phyloP scores from a whole-genome alignment of 2,113 vertebrate genomes.

The Myxocyprinus asiaticus region DNA sequence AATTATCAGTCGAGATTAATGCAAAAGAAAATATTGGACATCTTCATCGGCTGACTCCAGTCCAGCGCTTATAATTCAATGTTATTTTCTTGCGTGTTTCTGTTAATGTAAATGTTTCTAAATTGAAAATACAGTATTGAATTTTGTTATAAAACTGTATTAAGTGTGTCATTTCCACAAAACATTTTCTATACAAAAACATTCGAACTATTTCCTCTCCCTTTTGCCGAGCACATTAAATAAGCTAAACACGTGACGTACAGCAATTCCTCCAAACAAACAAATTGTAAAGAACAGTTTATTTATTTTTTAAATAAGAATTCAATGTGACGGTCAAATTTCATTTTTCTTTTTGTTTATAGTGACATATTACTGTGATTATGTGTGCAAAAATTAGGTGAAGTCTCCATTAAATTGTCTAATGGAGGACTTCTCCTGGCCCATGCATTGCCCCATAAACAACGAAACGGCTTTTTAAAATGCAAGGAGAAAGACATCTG shows the following conservation, averaged over 20 bases:
- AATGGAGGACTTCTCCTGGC: constrained; percentile 81
- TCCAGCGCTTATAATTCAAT: constrained; percentile 86
- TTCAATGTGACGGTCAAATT: no score
- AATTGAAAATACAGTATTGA: constrained; percentile 92
- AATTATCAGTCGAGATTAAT: constrained; percentile 84
- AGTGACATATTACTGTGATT: no score
- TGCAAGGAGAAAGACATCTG: constrained; percentile 69
- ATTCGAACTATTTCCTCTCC: neutral
- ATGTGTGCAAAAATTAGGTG: constrained; percentile 73
- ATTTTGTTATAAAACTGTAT: constrained; percentile 86
- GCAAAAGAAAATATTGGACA: constrained; percentile 82
- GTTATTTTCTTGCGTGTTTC: constrained; percentile 89
- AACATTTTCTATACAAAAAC: neutral
- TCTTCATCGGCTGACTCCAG: constrained; percentile 80
- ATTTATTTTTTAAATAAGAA: no score
- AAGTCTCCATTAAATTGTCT: constrained; percentile 67
- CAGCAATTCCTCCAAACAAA: no score
- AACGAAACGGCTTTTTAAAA: constrained; percentile 85
- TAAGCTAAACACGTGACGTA: no score
- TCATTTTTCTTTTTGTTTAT: no score
- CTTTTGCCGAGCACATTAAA: neutral
- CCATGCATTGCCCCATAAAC: constrained; percentile 76
- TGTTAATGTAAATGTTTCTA: constrained; percentile 95
- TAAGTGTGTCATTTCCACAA: constrained; percentile 62
- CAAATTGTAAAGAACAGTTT: no score